Evolutionary conservation across 2,797 vertebrate genomes (phyloP).

Genomic region (Gymnothorax reevesii): DNA sequence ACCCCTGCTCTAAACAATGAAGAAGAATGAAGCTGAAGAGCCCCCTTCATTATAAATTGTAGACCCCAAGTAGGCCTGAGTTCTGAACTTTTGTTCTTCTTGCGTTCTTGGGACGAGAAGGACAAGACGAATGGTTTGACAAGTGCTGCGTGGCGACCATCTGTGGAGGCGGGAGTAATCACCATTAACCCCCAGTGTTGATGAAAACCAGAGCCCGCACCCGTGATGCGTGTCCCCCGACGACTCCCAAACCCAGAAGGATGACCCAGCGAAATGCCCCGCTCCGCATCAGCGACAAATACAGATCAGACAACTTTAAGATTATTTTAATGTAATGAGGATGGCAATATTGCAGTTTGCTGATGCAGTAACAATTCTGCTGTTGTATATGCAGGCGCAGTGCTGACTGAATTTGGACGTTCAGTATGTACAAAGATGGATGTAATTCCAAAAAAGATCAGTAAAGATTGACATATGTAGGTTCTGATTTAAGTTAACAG

Average conservation of each 20-base stretch:
- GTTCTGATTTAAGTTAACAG: too few species aligned
- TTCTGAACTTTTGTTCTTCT: too few species aligned
- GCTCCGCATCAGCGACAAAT: not conserved
- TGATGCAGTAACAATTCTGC: not conserved
- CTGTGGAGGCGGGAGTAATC: conserved; percentile 49
- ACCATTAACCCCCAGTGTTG: conserved; percentile 43
- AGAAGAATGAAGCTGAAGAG: too few species aligned
- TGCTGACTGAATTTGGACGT: too few species aligned
- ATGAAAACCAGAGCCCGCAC: conserved; percentile 49
- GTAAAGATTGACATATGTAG: too few species aligned
- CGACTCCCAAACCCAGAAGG: not conserved
- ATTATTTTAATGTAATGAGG: not conserved
- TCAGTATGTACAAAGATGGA: too few species aligned
- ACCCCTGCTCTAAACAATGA: not conserved
- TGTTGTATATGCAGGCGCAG: not conserved
- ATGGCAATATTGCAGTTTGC: not conserved
- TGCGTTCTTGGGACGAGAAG: not conserved
- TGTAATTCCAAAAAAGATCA: too few species aligned
- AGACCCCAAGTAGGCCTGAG: not conserved
- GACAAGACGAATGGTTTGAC: conserved; percentile 55
- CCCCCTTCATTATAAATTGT: too few species aligned
- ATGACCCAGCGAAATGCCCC: not conserved
- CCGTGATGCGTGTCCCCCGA: conserved; percentile 5
- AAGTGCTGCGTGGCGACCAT: conserved; percentile 54
- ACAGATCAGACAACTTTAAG: not conserved